These are phyloP conservation scores for Abrostola triplasia DNA, from an alignment of 2,888 invertebrate genomes.

Conservation along the genomic window DNA sequence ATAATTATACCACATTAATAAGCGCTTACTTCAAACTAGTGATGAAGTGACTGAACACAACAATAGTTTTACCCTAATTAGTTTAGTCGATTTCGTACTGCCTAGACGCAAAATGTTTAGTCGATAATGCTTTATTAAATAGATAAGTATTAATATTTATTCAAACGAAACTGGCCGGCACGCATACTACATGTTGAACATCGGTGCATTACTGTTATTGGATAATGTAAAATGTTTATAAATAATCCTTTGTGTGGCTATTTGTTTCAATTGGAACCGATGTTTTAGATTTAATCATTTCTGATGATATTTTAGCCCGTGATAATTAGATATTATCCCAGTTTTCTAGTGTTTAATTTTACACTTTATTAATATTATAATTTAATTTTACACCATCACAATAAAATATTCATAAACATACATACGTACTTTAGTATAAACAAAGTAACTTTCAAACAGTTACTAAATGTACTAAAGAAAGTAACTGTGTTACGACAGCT, in stretches of 20 bases:
- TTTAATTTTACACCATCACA: slow-evolving; percentile 10
- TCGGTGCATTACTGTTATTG: slow-evolving; percentile 30
- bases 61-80: slow-evolving; percentile 27
- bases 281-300: slow-evolving; percentile 5
- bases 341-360: slow-evolving; percentile 4
- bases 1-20: slow-evolving; percentile 43
- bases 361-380: slow-evolving; percentile 6
- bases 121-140: slow-evolving; percentile 40
- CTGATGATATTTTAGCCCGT: slow-evolving; percentile 3
- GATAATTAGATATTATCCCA: neutral
- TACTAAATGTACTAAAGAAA: slow-evolving; percentile 39
- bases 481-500: slow-evolving; percentile 43
- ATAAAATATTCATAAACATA: slow-evolving; percentile 29
- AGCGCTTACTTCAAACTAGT: slow-evolving; percentile 28
- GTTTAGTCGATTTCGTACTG: slow-evolving; percentile 19
- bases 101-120: slow-evolving; percentile 29
- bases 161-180: slow-evolving; percentile 19
- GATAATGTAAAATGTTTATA: slow-evolving; percentile 22
- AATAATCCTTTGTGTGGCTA: slow-evolving; percentile 44
- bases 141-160: slow-evolving; percentile 40
- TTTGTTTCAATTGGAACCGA: slow-evolving; percentile 7
- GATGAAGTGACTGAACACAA: slow-evolving; percentile 14
- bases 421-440: slow-evolving; percentile 5
- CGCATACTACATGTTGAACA: slow-evolving; percentile 37
- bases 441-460: slow-evolving; percentile 35